phyloP scores from a whole-genome alignment of 53 echinoderm and acorn worm genomes.

The Glandiceps talaboti region DNA sequence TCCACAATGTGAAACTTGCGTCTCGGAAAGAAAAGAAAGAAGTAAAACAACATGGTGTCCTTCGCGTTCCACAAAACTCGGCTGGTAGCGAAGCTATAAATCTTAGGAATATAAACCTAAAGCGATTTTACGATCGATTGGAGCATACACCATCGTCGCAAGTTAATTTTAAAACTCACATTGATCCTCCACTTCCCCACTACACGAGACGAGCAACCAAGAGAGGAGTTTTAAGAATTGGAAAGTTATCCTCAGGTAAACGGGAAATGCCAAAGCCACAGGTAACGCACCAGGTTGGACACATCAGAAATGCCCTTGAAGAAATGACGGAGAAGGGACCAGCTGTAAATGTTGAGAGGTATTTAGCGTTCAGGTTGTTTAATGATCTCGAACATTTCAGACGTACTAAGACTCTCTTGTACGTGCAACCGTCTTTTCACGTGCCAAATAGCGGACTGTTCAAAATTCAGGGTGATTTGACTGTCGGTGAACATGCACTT shows the following conservation, averaged over 20 bases:
- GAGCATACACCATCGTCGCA: not conserved
- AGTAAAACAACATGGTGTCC: not conserved
- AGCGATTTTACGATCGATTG: not conserved
- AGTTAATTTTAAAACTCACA: not conserved
- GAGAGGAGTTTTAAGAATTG: not conserved
- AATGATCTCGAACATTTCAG: not conserved
- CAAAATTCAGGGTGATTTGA: not conserved
- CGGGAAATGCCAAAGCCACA: not conserved
- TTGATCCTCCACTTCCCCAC: not conserved
- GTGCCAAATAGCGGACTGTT: not conserved
- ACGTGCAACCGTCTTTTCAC: not conserved
- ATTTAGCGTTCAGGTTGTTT: not conserved
- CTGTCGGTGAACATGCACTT: not conserved
- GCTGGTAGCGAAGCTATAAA: not conserved
- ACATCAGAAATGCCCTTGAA: not conserved
- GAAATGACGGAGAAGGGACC: not conserved
- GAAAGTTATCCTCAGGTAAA: not conserved
- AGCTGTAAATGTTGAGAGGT: not conserved
- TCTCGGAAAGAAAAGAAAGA: not conserved
- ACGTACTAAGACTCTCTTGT: not conserved
- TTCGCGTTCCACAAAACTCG: not conserved
- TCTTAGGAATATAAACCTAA: not conserved
- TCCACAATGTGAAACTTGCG: not conserved
- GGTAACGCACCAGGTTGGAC: not conserved
- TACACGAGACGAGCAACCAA: not conserved